Evolutionary conservation across 1,140 invertebrate species (phyloP).

Genomic region (Calliopsis andreniformis): DNA sequence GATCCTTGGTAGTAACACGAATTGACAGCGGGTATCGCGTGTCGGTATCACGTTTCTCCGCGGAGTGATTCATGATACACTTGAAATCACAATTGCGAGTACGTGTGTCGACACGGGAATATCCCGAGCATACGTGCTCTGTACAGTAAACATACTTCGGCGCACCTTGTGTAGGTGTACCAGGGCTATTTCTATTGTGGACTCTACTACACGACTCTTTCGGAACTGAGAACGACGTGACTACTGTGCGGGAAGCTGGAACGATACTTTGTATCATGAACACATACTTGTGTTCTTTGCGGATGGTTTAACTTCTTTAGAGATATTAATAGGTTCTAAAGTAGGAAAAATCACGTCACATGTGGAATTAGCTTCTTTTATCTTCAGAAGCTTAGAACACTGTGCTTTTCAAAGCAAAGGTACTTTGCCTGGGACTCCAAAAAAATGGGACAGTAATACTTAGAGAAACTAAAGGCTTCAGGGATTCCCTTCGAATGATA

Average conservation of each 20-base stretch:
- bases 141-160: slow-evolving; percentile 23
- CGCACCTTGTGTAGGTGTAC: slow-evolving; percentile 20
- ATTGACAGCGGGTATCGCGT: slow-evolving; percentile 44
- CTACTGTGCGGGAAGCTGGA: not conserved
- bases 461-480: too few species aligned
- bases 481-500: too few species aligned
- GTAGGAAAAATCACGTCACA: too few species aligned
- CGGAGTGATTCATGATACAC: slow-evolving; percentile 49
- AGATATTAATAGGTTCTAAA: too few species aligned
- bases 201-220: not conserved
- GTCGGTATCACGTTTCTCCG: slow-evolving; percentile 44
- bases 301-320: too few species aligned
- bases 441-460: too few species aligned
- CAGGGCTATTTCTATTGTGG: slow-evolving; percentile 1
- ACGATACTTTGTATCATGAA: not conserved
- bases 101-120: slow-evolving; percentile 4
- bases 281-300: too few species aligned
- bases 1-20: slow-evolving; percentile 14
- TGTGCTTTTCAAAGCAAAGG: too few species aligned
- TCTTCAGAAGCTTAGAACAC: too few species aligned
- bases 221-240: not conserved
- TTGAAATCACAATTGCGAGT: slow-evolving; percentile 27
- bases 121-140: slow-evolving; percentile 17
- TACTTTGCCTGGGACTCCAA: too few species aligned
- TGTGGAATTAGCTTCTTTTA: too few species aligned